These are phyloP conservation scores for Brachystomella parvula DNA, from an alignment of 1,140 invertebrate species.

Conservation along the genomic window DNA sequence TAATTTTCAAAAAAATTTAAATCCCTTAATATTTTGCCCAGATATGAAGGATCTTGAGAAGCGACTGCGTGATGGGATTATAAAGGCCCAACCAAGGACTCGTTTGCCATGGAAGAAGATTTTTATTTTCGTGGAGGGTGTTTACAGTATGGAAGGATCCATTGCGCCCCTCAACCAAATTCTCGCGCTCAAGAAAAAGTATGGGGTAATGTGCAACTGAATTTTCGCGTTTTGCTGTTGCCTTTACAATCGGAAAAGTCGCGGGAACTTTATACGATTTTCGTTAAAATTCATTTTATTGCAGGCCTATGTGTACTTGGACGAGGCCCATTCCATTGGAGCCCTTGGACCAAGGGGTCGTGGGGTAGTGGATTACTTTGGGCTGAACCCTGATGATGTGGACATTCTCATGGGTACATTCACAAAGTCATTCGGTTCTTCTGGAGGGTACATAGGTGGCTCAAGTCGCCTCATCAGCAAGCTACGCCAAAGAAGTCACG, in stretches of 20 bases:
- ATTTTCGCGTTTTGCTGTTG: no score
- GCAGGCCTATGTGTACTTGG: conserved; percentile 78
- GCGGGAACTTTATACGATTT: background rate
- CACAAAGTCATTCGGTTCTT: conserved; percentile 50
- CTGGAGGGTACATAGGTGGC: conserved; percentile 51
- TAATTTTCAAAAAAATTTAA: background rate
- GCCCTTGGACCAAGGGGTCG: conserved; percentile 78
- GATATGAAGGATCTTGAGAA: conserved; percentile 80
- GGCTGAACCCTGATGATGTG: conserved; percentile 46
- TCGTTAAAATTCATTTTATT: background rate
- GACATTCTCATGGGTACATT: conserved; percentile 53
- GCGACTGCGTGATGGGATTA: conserved; percentile 64
- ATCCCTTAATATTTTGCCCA: conserved; percentile 41
- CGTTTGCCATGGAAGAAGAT: conserved; percentile 85
- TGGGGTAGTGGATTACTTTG: conserved; percentile 62
- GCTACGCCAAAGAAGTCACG: conserved; percentile 71
- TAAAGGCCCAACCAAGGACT: conserved; percentile 68
- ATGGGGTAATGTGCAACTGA: no score
- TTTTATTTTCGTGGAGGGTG: conserved; percentile 86
- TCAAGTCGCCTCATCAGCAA: conserved; percentile 70
- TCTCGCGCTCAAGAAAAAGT: conserved; percentile 88
- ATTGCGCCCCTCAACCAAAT: conserved; percentile 83
- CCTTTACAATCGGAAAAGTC: background rate
- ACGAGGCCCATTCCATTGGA: conserved; percentile 93
- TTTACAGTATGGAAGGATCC: conserved; percentile 98